Conservation (phyloP, 2,888 invertebrate genomes). For the Stomorhina lunata region DNA sequence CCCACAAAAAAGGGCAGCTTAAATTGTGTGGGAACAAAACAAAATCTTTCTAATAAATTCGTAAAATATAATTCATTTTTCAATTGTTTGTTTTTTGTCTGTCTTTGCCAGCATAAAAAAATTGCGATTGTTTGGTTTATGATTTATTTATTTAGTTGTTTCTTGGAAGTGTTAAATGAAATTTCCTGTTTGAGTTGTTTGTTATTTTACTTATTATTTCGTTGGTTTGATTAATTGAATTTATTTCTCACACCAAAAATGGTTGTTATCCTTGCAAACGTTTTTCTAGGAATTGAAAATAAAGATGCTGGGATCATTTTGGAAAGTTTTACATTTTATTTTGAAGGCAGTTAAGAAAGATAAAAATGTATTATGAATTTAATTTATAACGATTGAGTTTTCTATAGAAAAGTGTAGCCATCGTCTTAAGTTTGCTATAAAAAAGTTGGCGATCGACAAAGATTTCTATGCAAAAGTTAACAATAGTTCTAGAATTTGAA, state of each 20-base stretch:
- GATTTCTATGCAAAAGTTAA: no score
- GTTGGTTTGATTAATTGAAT: neutral
- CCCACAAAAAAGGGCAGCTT: constrained; percentile 46
- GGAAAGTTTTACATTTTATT: constrained; percentile 35
- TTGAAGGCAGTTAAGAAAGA: neutral
- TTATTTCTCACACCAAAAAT: constrained; percentile 48
- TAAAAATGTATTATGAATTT: no score
- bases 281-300: constrained; percentile 48
- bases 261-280: neutral
- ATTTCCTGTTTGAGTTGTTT: constrained; percentile 51
- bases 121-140: constrained; percentile 19
- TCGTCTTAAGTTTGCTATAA: no score
- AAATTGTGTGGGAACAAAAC: constrained; percentile 59
- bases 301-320: neutral
- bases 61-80: neutral
- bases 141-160: constrained; percentile 49
- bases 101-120: constrained; percentile 16
- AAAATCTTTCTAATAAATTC: constrained; percentile 56
- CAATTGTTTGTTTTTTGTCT: constrained; percentile 42
- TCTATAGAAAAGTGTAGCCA: no score
- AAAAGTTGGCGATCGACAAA: no score
- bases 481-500: no score
- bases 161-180: constrained; percentile 62
- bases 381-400: no score
- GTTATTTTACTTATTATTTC: neutral